Percentiles rank a stretch among this genome's conserved stretches.
Evolutionary conservation across 2,888 invertebrate species (phyloP).

Genomic region (Hylaea fasciaria): DNA sequence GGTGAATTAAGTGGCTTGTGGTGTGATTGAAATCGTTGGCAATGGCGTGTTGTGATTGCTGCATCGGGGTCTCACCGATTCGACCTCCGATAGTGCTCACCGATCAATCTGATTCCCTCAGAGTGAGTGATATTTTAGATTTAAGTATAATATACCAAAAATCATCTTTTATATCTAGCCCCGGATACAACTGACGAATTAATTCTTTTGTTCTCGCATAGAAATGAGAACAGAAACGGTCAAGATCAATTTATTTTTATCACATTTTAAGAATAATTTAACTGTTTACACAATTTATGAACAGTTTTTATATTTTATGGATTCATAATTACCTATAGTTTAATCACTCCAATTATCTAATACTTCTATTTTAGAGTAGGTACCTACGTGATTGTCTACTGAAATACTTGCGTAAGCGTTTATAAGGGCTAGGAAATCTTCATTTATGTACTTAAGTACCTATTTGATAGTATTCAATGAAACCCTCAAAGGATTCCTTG

Average conservation of each 20-base stretch:
- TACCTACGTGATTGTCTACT: neutral
- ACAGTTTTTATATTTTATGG: neutral
- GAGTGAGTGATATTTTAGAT: slow-evolving; percentile 84
- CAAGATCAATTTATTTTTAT: slow-evolving; percentile 34
- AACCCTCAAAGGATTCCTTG: neutral
- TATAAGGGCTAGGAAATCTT: slow-evolving; percentile 4
- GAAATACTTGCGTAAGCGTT: neutral
- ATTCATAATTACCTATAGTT: neutral
- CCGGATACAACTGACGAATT: slow-evolving; percentile 14
- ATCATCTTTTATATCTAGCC: slow-evolving; percentile 5
- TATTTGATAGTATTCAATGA: neutral
- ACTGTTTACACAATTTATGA: too few species aligned
- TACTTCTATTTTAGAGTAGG: slow-evolving; percentile 5
- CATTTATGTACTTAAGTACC: too few species aligned
- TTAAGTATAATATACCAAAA: neutral
- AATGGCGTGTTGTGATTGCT: slow-evolving; percentile 88
- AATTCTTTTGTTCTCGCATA: slow-evolving; percentile 16
- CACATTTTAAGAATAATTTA: slow-evolving; percentile 10
- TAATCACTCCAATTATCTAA: neutral
- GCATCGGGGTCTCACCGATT: slow-evolving; percentile 88
- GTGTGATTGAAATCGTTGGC: slow-evolving; percentile 58
- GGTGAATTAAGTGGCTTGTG: slow-evolving; percentile 60
- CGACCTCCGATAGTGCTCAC: slow-evolving; percentile 90
- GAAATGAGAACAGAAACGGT: slow-evolving; percentile 23
- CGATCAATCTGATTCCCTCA: slow-evolving; percentile 89